These are phyloP conservation scores for Drosophila mayri DNA, from an alignment of 1,140 invertebrate species.

Conservation along the genomic window DNA sequence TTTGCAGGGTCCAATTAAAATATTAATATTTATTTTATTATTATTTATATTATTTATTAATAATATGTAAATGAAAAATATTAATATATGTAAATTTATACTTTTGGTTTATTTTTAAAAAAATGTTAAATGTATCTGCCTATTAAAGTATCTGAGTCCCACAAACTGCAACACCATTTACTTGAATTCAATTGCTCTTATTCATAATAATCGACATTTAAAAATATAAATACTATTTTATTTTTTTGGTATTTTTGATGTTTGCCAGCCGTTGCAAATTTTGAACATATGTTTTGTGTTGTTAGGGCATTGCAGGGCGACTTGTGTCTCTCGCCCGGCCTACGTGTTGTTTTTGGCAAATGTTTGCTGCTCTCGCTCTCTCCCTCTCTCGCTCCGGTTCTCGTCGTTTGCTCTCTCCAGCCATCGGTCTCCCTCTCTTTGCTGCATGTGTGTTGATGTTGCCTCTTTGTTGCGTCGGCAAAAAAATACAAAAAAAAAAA, in stretches of 20 bases:
- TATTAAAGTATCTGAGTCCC: no score
- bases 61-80: neutral
- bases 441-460: conserved; percentile 11
- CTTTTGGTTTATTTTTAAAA: no score
- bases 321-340: conserved; percentile 14
- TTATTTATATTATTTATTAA: no score
- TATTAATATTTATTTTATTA: no score
- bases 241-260: neutral
- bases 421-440: conserved; percentile 1
- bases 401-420: conserved; percentile 21
- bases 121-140: no score
- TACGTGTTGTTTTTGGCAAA: conserved; percentile 61
- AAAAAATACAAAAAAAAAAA: conserved; percentile 5
- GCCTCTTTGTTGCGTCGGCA: conserved; percentile 46
- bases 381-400: conserved; percentile 18
- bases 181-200: no score
- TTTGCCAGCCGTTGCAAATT: neutral
- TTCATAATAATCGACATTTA: no score
- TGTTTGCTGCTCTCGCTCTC: conserved; percentile 39
- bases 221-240: no score
- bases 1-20: neutral
- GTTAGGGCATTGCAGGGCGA: conserved; percentile 23
- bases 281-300: neutral
- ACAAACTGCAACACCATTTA: no score
- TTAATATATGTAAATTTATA: no score